Evolutionary conservation across 2,888 invertebrate genomes (phyloP).

Genomic region (Anagyrus pseudococci): DNA sequence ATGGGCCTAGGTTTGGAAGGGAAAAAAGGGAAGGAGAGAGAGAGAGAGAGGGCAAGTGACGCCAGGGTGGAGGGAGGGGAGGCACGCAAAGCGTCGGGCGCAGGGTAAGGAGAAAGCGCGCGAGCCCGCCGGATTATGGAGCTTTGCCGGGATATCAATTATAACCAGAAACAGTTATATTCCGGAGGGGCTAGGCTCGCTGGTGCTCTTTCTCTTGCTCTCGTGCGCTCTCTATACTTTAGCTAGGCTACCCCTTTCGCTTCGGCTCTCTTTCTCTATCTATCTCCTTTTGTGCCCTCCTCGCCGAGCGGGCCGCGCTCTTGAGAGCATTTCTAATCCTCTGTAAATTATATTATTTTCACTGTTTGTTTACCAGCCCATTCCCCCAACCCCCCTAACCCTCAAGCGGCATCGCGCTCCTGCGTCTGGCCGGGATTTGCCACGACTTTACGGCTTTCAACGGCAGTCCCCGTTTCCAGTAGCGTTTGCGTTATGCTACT

Average conservation of each 20-base stretch:
- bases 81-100: too few relatives aligned
- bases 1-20: too few relatives aligned
- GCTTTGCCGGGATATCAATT: conserved; percentile 63
- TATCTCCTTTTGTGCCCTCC: too few relatives aligned
- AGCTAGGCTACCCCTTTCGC: conserved; percentile 40
- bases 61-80: too few relatives aligned
- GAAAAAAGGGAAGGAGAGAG: too few relatives aligned
- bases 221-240: conserved; percentile 53
- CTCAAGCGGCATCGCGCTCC: too few relatives aligned
- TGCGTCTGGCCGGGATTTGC: conserved; percentile 58
- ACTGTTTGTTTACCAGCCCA: conserved; percentile 61
- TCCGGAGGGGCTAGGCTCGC: too few relatives aligned
- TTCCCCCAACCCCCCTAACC: conserved; percentile 53
- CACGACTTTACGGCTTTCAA: conserved; percentile 60
- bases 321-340: conserved; percentile 58
- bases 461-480: too few relatives aligned
- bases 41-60: too few relatives aligned
- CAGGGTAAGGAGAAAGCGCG: conserved; percentile 5
- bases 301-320: not conserved
- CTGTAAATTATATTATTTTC: conserved; percentile 63
- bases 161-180: conserved; percentile 63
- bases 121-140: conserved; percentile 54
- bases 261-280: too few relatives aligned
- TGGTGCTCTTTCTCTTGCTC: conserved; percentile 46
- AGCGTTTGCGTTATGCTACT: too few relatives aligned